These are phyloP conservation scores for Drosophila nigrodunni DNA, from an alignment of 1,140 invertebrate species.

Conservation along the genomic window DNA sequence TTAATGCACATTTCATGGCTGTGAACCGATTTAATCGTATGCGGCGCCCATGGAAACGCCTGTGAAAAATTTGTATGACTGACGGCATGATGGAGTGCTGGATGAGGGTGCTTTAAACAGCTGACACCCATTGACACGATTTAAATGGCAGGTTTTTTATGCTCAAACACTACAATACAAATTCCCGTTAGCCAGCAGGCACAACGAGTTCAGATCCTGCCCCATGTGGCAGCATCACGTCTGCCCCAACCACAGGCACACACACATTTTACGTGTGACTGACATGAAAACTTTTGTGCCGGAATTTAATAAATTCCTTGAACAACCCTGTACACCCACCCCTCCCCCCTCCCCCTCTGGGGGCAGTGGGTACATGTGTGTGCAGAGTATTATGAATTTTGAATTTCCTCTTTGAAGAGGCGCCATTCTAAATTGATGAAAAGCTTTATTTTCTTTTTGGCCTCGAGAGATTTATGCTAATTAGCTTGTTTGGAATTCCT, in stretches of 20 bases:
- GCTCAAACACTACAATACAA: constrained; percentile 10
- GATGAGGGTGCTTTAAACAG: neutral
- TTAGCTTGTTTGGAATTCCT: constrained; percentile 17
- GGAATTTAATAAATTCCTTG: neutral
- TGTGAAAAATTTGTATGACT: constrained; percentile 19
- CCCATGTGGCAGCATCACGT: constrained; percentile 5
- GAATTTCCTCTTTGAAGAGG: constrained; percentile 31
- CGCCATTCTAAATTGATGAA: neutral
- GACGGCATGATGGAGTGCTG: neutral
- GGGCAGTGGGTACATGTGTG: neutral
- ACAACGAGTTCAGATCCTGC: constrained; percentile 5
- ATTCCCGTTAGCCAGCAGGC: constrained; percentile 8
- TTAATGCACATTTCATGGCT: constrained; percentile 21
- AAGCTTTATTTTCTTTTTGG: neutral
- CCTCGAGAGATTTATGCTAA: constrained; percentile 30
- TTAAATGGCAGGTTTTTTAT: constrained; percentile 1
- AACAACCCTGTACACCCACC: neutral
- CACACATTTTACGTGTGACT: constrained; percentile 28
- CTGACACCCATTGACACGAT: constrained; percentile 24
- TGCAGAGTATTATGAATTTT: constrained; percentile 32
- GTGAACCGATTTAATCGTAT: constrained; percentile 15
- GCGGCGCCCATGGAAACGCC: constrained; percentile 5
- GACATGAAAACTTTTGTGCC: constrained; percentile 30
- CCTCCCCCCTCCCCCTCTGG: neutral
- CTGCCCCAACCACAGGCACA: neutral